Percentiles rank a stretch among this genome's conserved stretches.
phyloP scores from a whole-genome alignment of 2,797 vertebrate genomes.

The Eremophila alpestris region DNA sequence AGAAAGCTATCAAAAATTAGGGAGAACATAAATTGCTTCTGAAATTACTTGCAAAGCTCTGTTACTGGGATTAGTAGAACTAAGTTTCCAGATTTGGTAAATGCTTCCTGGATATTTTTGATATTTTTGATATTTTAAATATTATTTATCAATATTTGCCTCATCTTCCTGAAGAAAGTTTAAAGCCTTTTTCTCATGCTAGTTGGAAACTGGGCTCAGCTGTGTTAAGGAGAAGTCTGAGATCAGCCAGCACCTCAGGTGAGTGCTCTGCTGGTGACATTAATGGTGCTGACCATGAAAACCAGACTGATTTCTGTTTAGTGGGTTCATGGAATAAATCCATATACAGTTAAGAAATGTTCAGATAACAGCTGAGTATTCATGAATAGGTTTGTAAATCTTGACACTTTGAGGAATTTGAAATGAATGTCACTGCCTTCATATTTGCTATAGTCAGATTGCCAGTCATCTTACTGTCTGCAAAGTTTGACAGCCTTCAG shows the following conservation, averaged over 20 bases:
- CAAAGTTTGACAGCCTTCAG: constrained; percentile 15
- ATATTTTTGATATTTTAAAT: neutral
- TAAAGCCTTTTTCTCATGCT: neutral
- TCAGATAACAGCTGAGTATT: neutral
- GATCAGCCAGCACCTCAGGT: neutral
- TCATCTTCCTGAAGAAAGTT: neutral
- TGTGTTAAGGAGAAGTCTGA: neutral
- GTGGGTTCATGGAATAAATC: neutral
- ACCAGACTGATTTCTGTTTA: neutral
- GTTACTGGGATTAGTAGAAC: neutral
- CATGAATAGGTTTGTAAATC: neutral
- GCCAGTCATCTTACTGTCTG: neutral
- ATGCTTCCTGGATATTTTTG: neutral
- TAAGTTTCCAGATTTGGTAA: neutral
- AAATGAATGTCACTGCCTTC: neutral
- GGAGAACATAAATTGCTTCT: neutral
- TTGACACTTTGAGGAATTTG: neutral
- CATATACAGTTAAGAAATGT: neutral
- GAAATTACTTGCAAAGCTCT: neutral
- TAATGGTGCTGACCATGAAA: neutral
- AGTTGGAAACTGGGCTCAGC: neutral
- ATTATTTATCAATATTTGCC: neutral
- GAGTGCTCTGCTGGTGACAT: neutral
- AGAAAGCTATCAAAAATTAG: neutral
- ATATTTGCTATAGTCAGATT: neutral